Conservation (phyloP, 2,113 vertebrate species). For the Hymenochirus boettgeri region DNA sequence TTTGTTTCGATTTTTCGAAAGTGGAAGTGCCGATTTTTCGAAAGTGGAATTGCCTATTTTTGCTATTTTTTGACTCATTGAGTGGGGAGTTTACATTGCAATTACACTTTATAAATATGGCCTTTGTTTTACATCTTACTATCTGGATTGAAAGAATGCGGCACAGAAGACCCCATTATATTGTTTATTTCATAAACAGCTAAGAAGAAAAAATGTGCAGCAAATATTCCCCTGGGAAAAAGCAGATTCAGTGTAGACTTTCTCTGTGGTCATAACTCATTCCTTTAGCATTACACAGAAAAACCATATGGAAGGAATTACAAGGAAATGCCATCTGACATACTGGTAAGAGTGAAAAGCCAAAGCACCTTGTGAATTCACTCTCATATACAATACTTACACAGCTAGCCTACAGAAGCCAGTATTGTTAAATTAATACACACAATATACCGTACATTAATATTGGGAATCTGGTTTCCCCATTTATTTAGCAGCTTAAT, state of each 20-base stretch:
- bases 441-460: no score
- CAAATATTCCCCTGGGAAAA: not conserved
- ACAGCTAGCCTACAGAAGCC: not conserved
- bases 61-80: no score
- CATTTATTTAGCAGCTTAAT: not conserved
- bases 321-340: not conserved
- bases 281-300: not conserved
- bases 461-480: not conserved
- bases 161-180: not conserved
- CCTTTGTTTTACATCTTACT: not conserved
- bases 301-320: constrained; percentile 3
- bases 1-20: no score
- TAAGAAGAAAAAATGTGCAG: constrained; percentile 1
- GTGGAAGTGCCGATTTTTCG: no score
- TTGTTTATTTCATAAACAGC: not conserved
- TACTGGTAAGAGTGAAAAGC: not conserved
- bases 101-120: no score
- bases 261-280: not conserved
- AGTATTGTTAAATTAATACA: not conserved
- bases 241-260: not conserved
- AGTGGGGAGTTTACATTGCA: no score
- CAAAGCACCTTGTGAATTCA: not conserved
- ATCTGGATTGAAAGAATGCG: not conserved
- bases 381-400: not conserved
- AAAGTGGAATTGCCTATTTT: no score